phyloP scores from a whole-genome alignment of 2,797 vertebrate species.

The Spatula clypeata region DNA sequence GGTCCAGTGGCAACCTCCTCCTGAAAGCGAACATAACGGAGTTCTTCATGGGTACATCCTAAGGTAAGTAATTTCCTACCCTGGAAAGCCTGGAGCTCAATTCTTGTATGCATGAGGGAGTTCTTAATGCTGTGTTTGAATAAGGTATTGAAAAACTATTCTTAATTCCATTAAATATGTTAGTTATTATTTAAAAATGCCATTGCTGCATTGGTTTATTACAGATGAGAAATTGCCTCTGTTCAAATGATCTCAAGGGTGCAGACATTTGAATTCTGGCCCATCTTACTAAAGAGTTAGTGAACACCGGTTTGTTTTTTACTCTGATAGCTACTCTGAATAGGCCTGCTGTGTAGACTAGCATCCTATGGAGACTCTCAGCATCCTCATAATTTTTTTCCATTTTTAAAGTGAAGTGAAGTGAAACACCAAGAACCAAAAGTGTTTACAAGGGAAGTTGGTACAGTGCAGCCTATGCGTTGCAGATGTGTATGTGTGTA shows the following conservation, averaged over 20 bases:
- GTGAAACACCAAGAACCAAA: background rate
- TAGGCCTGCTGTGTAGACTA: background rate
- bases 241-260: background rate
- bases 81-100: background rate
- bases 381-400: background rate
- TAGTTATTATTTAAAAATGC: background rate
- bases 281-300: background rate
- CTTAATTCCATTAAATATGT: background rate
- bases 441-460: background rate
- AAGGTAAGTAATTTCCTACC: slow-evolving; percentile 81
- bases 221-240: background rate
- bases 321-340: background rate
- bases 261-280: background rate
- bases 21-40: slow-evolving; percentile 94
- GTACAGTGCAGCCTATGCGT: background rate
- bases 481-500: background rate
- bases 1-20: slow-evolving; percentile 98
- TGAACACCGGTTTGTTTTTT: background rate
- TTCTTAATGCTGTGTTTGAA: background rate
- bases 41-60: slow-evolving; percentile 94
- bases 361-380: background rate
- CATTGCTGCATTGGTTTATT: background rate
- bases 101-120: fast-evolving
- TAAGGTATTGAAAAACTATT: background rate
- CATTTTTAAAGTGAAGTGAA: background rate